Evolutionary conservation across 2,888 invertebrate species (phyloP), one percentile per base, ranked within the genome.

Genomic region (Eupithecia insigniata): DNA sequence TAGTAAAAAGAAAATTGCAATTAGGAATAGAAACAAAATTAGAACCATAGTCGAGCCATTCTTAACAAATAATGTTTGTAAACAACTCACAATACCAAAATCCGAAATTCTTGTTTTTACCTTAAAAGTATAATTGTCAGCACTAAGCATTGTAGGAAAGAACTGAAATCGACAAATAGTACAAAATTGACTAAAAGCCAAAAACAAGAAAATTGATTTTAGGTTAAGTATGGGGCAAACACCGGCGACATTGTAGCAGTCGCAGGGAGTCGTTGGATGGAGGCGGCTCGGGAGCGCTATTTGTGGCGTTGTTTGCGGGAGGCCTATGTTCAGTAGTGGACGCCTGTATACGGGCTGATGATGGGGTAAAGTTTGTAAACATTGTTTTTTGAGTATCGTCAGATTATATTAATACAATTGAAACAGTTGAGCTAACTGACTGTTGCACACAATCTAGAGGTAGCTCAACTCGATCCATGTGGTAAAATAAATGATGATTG

Each of bases 401-500:
- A n/a, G n/a, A n/a, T n/a, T n/a, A n/a, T n/a, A n/a, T n/a, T n/a
- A n/a, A n/a, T n/a, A n/a, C 26, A 55, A 55, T 26, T 14, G 55
- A 55, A 55, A 55, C 22, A 55, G 55, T 55, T 55, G 22, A 26
- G 0, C 55, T 55, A 1, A 26, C 55, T 26, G 22, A 51, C 51
- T 51, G 51, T 51, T 51, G 55, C 5, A 55, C 26, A 55, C 55
- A 55, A 12, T 55, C 12, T 55, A 22, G 26, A 26, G 55, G 55
- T 55, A 26, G 22, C 55, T 55, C 55, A 55, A 26, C 26, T 55
- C n/a, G 26, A 55, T 22, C 22, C 5, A 12, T 16, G 28, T 60
- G 18, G 14, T 60, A 64, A 64, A 64, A 64, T 64, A 22, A 36
- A 34, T 34, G n/a, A n/a, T 58, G 30, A 34, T 62, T 62, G 62